These are phyloP conservation scores for Stenotaenia linearis DNA, from an alignment of 2,888 invertebrate genomes.

Conservation along the genomic window DNA sequence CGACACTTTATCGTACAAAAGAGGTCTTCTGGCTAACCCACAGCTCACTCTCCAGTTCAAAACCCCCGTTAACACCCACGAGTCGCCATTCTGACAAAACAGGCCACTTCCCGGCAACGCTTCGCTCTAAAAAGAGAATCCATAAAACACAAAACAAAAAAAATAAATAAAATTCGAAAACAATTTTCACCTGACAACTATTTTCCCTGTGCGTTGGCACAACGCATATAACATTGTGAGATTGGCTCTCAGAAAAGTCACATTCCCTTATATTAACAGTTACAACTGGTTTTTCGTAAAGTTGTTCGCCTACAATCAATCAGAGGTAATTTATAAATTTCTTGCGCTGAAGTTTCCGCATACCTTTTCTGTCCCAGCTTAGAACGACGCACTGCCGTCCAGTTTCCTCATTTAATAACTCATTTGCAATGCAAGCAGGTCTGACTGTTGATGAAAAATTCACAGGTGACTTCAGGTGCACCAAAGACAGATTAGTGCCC, in stretches of 20 bases:
- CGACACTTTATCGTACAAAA: slow-evolving; percentile 51
- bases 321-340: not conserved
- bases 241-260: slow-evolving; percentile 77
- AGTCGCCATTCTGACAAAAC: slow-evolving; percentile 67
- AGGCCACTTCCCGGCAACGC: slow-evolving; percentile 82
- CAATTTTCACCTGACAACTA: slow-evolving; percentile 72
- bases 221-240: slow-evolving; percentile 71
- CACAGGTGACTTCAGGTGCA: slow-evolving; percentile 70
- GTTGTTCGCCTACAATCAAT: slow-evolving; percentile 57
- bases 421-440: slow-evolving; percentile 69
- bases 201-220: slow-evolving; percentile 70
- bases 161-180: not conserved
- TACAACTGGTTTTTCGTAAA: slow-evolving; percentile 72
- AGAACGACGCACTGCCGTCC: slow-evolving; percentile 63
- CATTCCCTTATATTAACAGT: slow-evolving; percentile 72
- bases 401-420: slow-evolving; percentile 44
- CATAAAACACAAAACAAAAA: not conserved
- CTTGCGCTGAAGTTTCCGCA: slow-evolving; percentile 46
- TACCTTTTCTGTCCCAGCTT: slow-evolving; percentile 78
- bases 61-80: slow-evolving; percentile 74
- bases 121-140: slow-evolving; percentile 38
- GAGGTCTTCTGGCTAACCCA: slow-evolving; percentile 40
- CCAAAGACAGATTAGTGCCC: slow-evolving; percentile 74
- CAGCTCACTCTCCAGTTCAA: slow-evolving; percentile 41
- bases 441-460: slow-evolving; percentile 74